Evolutionary conservation across 2,113 vertebrate species (phyloP).

Genomic region (Lanius ludovicianus): DNA sequence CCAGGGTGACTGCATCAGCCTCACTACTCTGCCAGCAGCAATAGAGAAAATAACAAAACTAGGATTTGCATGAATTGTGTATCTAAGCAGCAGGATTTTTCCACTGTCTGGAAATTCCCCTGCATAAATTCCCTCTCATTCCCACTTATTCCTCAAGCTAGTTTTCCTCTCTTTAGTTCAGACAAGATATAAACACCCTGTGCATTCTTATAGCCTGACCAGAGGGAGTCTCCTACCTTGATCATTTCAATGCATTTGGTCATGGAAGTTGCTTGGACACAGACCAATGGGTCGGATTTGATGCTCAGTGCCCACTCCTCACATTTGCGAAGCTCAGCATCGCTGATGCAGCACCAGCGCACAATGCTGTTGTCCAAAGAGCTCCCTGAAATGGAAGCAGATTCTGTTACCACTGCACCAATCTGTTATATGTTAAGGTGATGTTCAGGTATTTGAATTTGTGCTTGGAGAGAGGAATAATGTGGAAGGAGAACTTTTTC

Average conservation of each 20-base stretch:
- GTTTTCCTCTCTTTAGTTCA: not conserved
- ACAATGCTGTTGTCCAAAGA: slow-evolving; percentile 88
- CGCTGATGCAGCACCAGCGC: slow-evolving; percentile 90
- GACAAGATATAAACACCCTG: not conserved
- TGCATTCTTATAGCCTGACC: not conserved
- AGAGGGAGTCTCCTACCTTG: slow-evolving; percentile 73
- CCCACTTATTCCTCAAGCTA: not conserved
- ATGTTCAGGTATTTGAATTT: not conserved
- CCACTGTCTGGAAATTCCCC: not conserved
- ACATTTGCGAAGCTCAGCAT: slow-evolving; percentile 85
- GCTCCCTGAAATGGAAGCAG: slow-evolving; percentile 74
- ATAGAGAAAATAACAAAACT: not conserved
- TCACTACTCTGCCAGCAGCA: slow-evolving; percentile 80
- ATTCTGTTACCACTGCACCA: not conserved
- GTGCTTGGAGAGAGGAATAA: not conserved
- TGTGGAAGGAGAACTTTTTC: not conserved
- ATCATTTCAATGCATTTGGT: slow-evolving; percentile 86
- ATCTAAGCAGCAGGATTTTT: not conserved
- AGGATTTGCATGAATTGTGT: not conserved
- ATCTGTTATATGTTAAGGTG: not conserved
- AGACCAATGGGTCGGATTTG: slow-evolving; percentile 85
- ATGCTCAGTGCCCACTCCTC: slow-evolving; percentile 88
- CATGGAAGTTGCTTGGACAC: slow-evolving; percentile 81
- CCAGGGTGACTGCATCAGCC: slow-evolving; percentile 86
- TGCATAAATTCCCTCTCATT: not conserved